phyloP scores from a whole-genome alignment of 2,113 vertebrate species.

The Thunnus thynnus region DNA sequence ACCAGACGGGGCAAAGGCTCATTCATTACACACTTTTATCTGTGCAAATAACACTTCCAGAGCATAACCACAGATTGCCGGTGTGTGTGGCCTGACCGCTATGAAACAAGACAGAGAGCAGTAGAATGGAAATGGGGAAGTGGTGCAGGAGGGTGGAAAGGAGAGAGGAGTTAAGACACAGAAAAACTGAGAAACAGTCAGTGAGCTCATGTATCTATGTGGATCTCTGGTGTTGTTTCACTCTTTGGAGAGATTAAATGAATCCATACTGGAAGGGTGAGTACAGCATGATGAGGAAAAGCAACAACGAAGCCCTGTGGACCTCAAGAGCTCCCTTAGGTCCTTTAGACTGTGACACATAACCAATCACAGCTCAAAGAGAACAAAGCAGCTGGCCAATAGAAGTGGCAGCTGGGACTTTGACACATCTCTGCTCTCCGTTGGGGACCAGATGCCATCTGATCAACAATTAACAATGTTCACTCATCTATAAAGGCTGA shows the following conservation, averaged over 20 bases:
- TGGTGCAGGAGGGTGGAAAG: neutral
- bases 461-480: constrained; percentile 67
- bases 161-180: neutral
- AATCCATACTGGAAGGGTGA: constrained; percentile 5
- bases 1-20: constrained; percentile 26
- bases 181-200: neutral
- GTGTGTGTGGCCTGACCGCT: constrained; percentile 64
- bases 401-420: constrained; percentile 50
- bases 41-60: constrained; percentile 66
- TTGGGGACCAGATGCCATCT: constrained; percentile 62
- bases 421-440: constrained; percentile 43
- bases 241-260: neutral
- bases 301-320: constrained; percentile 30
- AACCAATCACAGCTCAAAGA: constrained; percentile 64
- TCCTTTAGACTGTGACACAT: constrained; percentile 34
- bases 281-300: constrained; percentile 3
- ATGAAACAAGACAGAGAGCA: constrained; percentile 27
- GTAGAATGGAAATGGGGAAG: constrained; percentile 15
- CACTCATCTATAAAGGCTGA: constrained; percentile 44
- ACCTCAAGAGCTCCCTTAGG: constrained; percentile 38
- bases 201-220: neutral
- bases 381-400: constrained; percentile 59
- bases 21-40: constrained; percentile 74
- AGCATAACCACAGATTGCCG: constrained; percentile 39
- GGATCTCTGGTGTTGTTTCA: constrained; percentile 1